These are phyloP conservation scores for Himantopus leucocephalus DNA, from an alignment of 2,113 vertebrate species.

Conservation along the genomic window DNA sequence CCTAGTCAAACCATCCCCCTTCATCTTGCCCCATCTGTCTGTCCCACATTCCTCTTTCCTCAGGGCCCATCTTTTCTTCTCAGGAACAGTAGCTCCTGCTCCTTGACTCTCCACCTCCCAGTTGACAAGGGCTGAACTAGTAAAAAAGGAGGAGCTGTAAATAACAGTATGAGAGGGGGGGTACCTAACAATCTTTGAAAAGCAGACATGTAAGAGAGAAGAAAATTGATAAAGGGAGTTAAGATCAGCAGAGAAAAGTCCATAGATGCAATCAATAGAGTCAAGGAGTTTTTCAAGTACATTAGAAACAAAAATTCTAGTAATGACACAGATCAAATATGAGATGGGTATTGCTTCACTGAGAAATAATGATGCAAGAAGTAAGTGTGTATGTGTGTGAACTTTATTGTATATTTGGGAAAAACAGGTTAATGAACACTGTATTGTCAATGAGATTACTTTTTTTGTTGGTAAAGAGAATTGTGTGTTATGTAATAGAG, in stretches of 20 bases:
- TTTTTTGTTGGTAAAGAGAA: not conserved
- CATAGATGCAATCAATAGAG: not conserved
- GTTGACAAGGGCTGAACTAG: not conserved
- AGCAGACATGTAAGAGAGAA: not conserved
- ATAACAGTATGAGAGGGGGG: not conserved
- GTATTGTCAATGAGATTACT: not conserved
- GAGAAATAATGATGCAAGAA: not conserved
- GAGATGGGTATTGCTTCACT: not conserved
- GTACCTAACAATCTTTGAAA: not conserved
- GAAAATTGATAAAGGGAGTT: not conserved
- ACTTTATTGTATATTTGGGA: not conserved
- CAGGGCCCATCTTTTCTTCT: not conserved
- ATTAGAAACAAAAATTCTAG: not conserved
- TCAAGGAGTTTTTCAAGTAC: not conserved
- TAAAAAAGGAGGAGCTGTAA: not conserved
- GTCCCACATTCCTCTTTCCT: constrained; percentile 20
- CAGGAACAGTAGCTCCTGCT: not conserved
- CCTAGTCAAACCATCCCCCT: not conserved
- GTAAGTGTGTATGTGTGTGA: too few species aligned
- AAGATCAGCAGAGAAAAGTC: not conserved
- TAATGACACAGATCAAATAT: not conserved
- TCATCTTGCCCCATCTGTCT: constrained; percentile 16
- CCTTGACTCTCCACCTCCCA: not conserved
- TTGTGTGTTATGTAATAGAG: not conserved
- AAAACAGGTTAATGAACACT: not conserved